Evolutionary conservation across 2,113 vertebrate genomes (phyloP).

Genomic region (Hirundichthys speculiger): DNA sequence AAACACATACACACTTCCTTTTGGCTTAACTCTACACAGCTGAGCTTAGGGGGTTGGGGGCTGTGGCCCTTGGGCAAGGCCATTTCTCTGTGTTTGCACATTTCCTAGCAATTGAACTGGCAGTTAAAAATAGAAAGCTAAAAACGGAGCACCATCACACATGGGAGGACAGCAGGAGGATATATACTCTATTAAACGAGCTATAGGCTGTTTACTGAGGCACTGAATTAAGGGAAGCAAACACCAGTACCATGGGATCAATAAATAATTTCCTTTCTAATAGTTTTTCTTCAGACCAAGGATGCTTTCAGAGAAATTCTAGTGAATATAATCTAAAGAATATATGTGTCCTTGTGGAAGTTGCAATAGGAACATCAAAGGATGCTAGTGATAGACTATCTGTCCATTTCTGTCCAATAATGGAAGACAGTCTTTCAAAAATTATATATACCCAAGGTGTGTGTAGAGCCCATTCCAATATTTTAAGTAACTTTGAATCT

Average conservation of each 20-base stretch:
- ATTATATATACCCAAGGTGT: too few relatives aligned
- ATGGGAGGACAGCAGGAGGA: constrained; percentile 36
- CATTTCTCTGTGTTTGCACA: constrained; percentile 76
- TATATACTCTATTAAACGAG: constrained; percentile 60
- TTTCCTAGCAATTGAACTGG: constrained; percentile 78
- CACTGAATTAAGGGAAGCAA: constrained; percentile 59
- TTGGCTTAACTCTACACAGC: constrained; percentile 15
- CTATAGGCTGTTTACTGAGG: constrained; percentile 56
- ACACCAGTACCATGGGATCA: constrained; percentile 61
- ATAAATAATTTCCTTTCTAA: constrained; percentile 74
- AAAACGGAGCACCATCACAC: constrained; percentile 32
- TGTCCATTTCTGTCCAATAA: constrained; percentile 1
- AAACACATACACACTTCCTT: constrained; percentile 26
- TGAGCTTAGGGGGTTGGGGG: constrained; percentile 33
- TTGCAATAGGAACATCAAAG: neutral
- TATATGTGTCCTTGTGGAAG: constrained; percentile 2
- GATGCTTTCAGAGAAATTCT: constrained; percentile 33
- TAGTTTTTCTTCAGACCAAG: constrained; percentile 44
- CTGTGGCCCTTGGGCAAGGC: constrained; percentile 60
- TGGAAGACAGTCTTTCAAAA: neutral
- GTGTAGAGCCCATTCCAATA: too few relatives aligned
- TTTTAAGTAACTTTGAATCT: neutral
- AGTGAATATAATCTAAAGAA: constrained; percentile 31
- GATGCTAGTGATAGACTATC: neutral
- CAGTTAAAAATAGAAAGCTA: constrained; percentile 75